Base-by-base conservation (phyloP, 2,888 invertebrate genomes). In the Tenthredo notha region DNA sequence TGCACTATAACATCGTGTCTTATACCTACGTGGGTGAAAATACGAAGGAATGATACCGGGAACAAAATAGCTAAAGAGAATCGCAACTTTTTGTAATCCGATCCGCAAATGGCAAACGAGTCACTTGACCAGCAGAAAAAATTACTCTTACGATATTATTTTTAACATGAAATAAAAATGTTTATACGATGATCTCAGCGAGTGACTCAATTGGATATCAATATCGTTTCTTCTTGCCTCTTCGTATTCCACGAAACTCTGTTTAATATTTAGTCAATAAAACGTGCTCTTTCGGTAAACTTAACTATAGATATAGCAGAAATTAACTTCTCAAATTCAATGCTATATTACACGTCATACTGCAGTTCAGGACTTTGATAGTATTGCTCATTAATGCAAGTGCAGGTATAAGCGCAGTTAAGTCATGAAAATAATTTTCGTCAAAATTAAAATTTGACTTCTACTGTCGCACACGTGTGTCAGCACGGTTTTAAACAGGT, bases 351-450 rank as follows among this genome's bases (percentile, higher is more conserved):
- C 29, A 33, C 50, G 50, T 77, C n/a, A n/a, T 29, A 43, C 37
- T 37, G 4, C 50, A 5, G 18, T 18, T 50, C 7, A 5, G 0
- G 50, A 50, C 47, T 25, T 61, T 33, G 54, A 72, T 43, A 21
- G 18, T 33, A 29, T 54, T 84, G 85, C 88, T 90, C 88, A 89
- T 90, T 90, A 90, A 90, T 90, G 90, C 90, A 90, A 88, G 90
- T 90, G 89, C 90, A 89, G 86, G 89, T 33, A 18, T 33, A 0
- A 1, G 12, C 3, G 33, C 29, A 67, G 85, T 85, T 85, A 85
- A 88, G 6, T 18, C 0, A 7, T 6, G 3, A 67, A 18, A 15
- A 84, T 84, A 84, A 87, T 85, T 86, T 88, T 86, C 86, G 3
- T 2, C 7, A 54, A 86, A 85, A 85, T 86, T 86, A 90, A 90